These are phyloP conservation scores for Cephus pygmeus DNA, from an alignment of 2,888 invertebrate genomes.

Conservation along the genomic window DNA sequence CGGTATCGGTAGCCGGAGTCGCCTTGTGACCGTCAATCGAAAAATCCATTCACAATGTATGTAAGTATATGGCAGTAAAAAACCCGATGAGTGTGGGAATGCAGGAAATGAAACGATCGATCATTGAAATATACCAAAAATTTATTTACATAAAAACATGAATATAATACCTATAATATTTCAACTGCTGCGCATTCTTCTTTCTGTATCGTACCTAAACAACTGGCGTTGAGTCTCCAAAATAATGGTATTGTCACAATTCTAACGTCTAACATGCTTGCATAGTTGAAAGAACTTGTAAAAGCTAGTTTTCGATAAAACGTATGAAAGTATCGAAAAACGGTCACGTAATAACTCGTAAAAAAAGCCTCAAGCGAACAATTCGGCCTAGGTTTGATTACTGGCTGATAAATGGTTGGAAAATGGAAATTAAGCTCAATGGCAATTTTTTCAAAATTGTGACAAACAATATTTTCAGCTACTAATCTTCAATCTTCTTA, in stretches of 20 bases:
- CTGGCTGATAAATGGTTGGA: neutral
- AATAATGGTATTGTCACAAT: constrained; percentile 53
- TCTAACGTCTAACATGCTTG: constrained; percentile 40
- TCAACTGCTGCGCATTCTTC: constrained; percentile 53
- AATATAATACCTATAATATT: constrained; percentile 61
- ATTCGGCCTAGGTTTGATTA: neutral
- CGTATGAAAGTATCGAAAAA: neutral
- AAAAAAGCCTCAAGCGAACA: neutral
- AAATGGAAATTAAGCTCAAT: neutral
- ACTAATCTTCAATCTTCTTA: constrained; percentile 21
- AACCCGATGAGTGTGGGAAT: neutral
- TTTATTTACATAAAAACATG: constrained; percentile 65
- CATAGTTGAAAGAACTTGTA: constrained; percentile 28
- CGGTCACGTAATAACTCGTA: neutral
- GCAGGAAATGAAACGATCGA: neutral
- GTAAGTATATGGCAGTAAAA: neutral
- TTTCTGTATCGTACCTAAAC: constrained; percentile 35
- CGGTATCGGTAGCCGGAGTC: too few species aligned
- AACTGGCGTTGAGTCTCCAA: constrained; percentile 41
- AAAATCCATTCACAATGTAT: neutral
- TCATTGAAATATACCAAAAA: constrained; percentile 63
- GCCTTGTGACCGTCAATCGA: too few species aligned
- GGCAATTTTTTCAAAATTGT: constrained; percentile 13
- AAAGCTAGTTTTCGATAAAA: constrained; percentile 17
- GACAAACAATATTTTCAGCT: constrained; percentile 20